Evolutionary conservation across 2,888 invertebrate genomes (phyloP).

Genomic region (Nowickia ferox): DNA sequence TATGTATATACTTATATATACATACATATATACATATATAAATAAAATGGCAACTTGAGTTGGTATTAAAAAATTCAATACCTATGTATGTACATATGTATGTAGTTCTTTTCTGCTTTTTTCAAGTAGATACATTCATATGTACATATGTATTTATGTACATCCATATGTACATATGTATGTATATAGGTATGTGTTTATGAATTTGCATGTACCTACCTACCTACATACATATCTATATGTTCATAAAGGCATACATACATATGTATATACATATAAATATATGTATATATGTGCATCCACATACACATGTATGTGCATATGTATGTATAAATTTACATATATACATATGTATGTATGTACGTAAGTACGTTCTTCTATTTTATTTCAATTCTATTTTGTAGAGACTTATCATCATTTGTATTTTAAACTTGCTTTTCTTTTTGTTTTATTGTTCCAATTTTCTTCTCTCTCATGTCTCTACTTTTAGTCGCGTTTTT

Average conservation of each 20-base stretch:
- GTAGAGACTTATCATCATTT: slow-evolving; percentile 43
- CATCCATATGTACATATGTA: neutral
- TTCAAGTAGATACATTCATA: neutral
- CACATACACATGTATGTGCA: neutral
- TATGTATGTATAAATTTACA: no score
- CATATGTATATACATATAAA: neutral
- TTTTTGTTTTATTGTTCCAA: slow-evolving; percentile 47
- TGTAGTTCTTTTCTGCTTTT: neutral
- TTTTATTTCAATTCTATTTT: slow-evolving; percentile 57
- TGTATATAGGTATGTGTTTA: neutral
- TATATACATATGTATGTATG: slow-evolving; percentile 6
- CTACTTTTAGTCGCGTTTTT: slow-evolving; percentile 39
- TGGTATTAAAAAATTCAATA: neutral
- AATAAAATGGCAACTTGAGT: neutral
- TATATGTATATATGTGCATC: neutral
- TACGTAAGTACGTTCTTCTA: neutral
- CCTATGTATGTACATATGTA: neutral
- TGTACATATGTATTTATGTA: neutral
- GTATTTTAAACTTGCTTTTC: slow-evolving; percentile 18
- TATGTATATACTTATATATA: neutral
- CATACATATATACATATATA: neutral
- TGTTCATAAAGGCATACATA: neutral
- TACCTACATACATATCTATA: neutral
- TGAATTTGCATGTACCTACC: neutral
- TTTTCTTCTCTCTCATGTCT: slow-evolving; percentile 33